Percentiles rank a stretch among this genome's conserved stretches.
phyloP scores from a whole-genome alignment of 1,140 invertebrate species.

The Orchestia grillus region DNA sequence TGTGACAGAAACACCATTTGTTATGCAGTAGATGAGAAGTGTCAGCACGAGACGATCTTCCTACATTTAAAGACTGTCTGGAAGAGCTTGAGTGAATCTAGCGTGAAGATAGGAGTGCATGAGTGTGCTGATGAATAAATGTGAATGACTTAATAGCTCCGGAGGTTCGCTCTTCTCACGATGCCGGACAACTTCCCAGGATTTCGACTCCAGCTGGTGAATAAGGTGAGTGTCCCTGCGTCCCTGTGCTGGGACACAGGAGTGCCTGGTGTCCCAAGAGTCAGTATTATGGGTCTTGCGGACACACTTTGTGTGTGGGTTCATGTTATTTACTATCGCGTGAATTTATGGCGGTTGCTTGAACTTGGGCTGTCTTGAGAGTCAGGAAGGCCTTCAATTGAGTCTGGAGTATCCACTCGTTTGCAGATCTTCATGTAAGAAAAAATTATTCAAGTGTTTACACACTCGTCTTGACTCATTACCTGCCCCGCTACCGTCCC shows the following conservation, averaged over 20 bases:
- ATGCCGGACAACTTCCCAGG: background rate
- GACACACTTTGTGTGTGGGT: no score
- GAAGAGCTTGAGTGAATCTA: background rate
- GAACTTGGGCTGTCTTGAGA: no score
- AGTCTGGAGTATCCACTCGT: no score
- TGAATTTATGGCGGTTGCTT: no score
- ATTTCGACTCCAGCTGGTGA: background rate
- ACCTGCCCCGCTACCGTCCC: no score
- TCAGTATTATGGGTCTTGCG: background rate
- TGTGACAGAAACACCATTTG: background rate
- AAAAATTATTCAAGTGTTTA: no score
- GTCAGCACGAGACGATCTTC: background rate
- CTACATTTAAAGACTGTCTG: background rate
- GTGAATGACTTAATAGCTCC: background rate
- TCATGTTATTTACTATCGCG: no score
- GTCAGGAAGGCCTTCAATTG: no score
- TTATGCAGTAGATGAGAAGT: background rate
- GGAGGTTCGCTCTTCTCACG: background rate
- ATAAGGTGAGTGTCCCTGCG: background rate
- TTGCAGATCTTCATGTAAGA: no score
- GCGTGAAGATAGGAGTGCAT: background rate
- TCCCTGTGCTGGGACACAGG: background rate
- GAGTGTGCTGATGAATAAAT: background rate
- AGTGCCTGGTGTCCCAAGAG: background rate
- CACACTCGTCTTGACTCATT: no score